phyloP scores from a whole-genome alignment of 2,888 invertebrate species.

The Trichogramma evanescens region DNA sequence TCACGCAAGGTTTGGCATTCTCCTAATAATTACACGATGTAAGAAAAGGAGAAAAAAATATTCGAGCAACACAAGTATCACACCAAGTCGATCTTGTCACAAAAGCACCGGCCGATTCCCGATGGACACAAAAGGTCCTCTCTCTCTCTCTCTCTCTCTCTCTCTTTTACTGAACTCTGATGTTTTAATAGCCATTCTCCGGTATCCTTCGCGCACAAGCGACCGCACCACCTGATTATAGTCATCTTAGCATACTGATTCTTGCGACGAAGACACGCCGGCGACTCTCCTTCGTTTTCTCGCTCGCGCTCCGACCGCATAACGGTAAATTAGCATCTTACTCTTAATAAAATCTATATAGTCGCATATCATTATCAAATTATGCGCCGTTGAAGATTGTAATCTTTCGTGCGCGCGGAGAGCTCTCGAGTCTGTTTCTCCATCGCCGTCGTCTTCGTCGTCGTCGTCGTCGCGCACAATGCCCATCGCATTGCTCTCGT shows the following conservation, averaged over 20 bases:
- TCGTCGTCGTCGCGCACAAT: too few relatives aligned
- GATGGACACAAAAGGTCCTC: constrained; percentile 2
- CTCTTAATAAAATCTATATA: constrained; percentile 38
- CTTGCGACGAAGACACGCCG: too few relatives aligned
- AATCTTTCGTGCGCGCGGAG: constrained; percentile 29
- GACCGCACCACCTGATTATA: constrained; percentile 33
- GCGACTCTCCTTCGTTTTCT: too few relatives aligned
- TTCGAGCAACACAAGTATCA: too few relatives aligned
- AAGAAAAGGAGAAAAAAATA: too few relatives aligned
- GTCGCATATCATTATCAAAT: constrained; percentile 45
- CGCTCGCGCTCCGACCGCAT: constrained; percentile 29
- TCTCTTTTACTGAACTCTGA: constrained; percentile 25
- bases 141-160: not conserved
- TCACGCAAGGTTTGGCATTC: too few relatives aligned
- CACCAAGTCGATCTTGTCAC: too few relatives aligned
- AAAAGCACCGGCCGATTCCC: too few relatives aligned
- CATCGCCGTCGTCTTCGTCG: not conserved
- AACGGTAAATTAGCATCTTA: constrained; percentile 44
- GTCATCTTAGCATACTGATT: constrained; percentile 29
- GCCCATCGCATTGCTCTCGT: too few relatives aligned
- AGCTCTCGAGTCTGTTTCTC: not conserved
- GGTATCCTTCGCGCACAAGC: constrained; percentile 16
- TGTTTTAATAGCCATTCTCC: constrained; percentile 42
- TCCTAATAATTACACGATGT: too few relatives aligned
- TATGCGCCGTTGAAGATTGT: constrained; percentile 41